Base-by-base conservation (phyloP, 2,113 vertebrate species). In the Leptobrachium ailaonicum region DNA sequence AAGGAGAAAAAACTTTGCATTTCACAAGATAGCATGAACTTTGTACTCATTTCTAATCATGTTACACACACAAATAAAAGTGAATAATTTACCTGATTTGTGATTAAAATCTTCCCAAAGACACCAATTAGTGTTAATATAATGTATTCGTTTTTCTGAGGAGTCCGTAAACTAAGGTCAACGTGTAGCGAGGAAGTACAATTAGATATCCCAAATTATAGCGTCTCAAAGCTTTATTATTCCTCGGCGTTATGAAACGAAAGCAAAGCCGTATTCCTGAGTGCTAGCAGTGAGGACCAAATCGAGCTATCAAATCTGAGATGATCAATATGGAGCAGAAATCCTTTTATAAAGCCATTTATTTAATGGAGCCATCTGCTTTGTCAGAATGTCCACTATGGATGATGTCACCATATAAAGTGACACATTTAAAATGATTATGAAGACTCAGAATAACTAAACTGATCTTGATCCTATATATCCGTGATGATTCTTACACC, bases 311-410 rank as follows among this genome's bases (percentile, higher is more conserved):
- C 66, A 70, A 40, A 42, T 45, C 50, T 77, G 43, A 60, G 66
- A 68, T 60, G 9, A 77, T 77, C 76, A 77, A 77, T 77, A 77
- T 64, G n/a, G 58, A 41, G 67, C 9, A 50, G 41, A 2, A 60
- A 79, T 69, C 70, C 54, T 44, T 62, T 79, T 60, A 79, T 66
- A 45, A 72, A 45, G 58, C 42, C 76, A 77, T 79, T 72, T 53
- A 70, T 79, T 47, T 72, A 53, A 66, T 8, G 44, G 67, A 72
- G 68, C 77, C 69, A 79, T 79, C 69, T 79, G 77, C 58, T 50
- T 79, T 78, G 71, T 43, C 50, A 40, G 67, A 54, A 64, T 45
- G 56, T 79, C 68, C 58, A 66, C 60, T 40, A 41, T 72, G 58
- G 42, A 72, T 66, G 4, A 54, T 47, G 69, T 79, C 71, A 66